These are phyloP conservation scores for Pygoscelis antarcticus DNA, from an alignment of 2,113 vertebrate species.

Conservation along the genomic window DNA sequence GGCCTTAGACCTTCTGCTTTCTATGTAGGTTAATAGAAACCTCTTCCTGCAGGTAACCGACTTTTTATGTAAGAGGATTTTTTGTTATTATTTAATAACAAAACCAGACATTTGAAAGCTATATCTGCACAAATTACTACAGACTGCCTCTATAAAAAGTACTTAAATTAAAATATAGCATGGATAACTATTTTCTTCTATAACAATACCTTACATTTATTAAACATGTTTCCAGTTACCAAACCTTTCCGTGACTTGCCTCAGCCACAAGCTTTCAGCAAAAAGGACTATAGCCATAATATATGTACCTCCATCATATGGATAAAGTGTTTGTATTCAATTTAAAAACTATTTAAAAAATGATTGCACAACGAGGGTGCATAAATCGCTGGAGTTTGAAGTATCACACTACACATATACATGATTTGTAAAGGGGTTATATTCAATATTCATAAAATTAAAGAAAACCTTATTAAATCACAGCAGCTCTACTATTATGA, in stretches of 20 bases:
- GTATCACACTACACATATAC: neutral
- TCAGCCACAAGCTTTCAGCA: neutral
- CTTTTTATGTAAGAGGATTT: neutral
- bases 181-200: neutral
- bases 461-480: neutral
- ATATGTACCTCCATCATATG: neutral
- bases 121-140: neutral
- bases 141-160: neutral
- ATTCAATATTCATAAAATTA: neutral
- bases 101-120: neutral
- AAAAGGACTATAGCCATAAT: neutral
- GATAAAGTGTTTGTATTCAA: neutral
- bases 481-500: neutral
- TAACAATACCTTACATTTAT: neutral
- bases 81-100: neutral
- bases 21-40: neutral
- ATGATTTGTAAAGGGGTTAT: neutral
- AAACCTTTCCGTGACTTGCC: neutral
- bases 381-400: neutral
- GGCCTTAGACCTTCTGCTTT: neutral
- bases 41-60: neutral
- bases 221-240: neutral
- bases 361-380: neutral
- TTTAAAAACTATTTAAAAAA: neutral
- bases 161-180: slow-evolving; percentile 20